These are phyloP conservation scores for Leuciscus waleckii DNA, from an alignment of 2,797 vertebrate species.

Conservation along the genomic window DNA sequence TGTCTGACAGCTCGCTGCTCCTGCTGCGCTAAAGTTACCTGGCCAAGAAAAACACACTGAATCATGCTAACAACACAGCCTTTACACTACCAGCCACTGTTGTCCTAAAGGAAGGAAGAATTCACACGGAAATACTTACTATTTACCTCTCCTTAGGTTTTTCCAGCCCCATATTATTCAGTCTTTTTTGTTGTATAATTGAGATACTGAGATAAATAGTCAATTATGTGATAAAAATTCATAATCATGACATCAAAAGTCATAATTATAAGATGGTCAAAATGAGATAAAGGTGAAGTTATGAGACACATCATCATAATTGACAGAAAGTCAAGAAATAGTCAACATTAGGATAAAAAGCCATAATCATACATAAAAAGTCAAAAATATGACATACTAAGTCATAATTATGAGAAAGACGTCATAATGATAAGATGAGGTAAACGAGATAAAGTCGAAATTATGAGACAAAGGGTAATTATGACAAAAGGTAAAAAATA, in stretches of 20 bases:
- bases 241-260: neutral
- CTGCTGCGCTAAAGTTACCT: conserved; percentile 63
- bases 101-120: neutral
- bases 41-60: neutral
- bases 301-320: neutral
- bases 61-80: neutral
- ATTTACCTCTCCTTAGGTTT: neutral
- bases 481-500: too few relatives aligned
- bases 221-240: neutral
- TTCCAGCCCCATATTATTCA: neutral
- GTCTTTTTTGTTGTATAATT: neutral
- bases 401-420: too few relatives aligned
- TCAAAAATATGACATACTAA: too few relatives aligned
- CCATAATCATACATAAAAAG: too few relatives aligned
- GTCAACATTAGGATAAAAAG: too few relatives aligned
- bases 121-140: neutral
- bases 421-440: too few relatives aligned
- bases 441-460: too few relatives aligned
- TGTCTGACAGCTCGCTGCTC: conserved; percentile 56
- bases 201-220: neutral
- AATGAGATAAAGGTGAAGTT: neutral
- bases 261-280: neutral
- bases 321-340: too few relatives aligned
- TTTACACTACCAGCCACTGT: neutral
- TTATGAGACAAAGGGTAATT: too few relatives aligned